Conservation (phyloP, 2,797 vertebrate species). For the Tangara arthus region DNA sequence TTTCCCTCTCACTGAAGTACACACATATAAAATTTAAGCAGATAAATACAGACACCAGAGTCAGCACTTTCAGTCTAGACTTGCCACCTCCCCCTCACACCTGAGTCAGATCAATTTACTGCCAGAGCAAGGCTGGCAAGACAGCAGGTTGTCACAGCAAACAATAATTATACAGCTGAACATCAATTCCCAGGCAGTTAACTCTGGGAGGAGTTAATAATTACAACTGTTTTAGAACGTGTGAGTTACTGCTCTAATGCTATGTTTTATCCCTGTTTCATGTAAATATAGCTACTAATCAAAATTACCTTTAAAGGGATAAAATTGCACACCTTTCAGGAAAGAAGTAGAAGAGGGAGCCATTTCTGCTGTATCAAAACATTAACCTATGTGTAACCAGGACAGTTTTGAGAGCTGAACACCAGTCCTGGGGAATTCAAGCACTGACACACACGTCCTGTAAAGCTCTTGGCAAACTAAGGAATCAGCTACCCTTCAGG, state of each 20-base stretch:
- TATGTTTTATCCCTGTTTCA: not conserved
- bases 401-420: not conserved
- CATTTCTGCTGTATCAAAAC: not conserved
- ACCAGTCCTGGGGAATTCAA: not conserved
- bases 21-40: not conserved
- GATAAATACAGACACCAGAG: not conserved
- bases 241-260: not conserved
- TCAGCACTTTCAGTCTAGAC: conserved; percentile 3
- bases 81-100: not conserved
- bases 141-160: not conserved
- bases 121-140: not conserved
- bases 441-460: not conserved
- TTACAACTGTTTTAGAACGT: not conserved
- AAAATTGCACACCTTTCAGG: not conserved
- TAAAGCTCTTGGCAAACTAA: not conserved
- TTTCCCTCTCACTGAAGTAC: not conserved
- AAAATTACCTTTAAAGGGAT: not conserved
- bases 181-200: not conserved
- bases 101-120: conserved; percentile 28
- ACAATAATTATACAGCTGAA: not conserved
- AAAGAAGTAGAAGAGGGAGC: not conserved
- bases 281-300: not conserved
- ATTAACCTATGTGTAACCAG: not conserved
- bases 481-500: not conserved
- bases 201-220: not conserved